Conservation (phyloP, 2,888 invertebrate genomes). For the Yponomeuta malinellus region DNA sequence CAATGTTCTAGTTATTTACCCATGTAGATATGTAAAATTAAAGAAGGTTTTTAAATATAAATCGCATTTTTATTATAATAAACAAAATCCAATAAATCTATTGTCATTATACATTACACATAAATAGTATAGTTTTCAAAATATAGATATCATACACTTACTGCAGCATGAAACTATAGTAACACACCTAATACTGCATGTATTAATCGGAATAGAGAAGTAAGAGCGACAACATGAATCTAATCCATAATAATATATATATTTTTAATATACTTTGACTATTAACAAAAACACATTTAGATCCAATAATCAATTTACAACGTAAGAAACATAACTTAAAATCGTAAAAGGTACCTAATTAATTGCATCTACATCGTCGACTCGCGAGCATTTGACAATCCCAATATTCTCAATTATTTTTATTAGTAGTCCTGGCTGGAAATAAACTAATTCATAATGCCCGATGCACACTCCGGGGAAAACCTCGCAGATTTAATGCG, state of each 20-base stretch:
- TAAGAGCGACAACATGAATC: not conserved
- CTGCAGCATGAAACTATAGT: conserved; percentile 6
- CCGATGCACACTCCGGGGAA: not conserved
- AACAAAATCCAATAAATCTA: not conserved
- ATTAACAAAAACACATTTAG: not conserved
- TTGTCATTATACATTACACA: conserved; percentile 11
- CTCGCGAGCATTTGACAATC: not conserved
- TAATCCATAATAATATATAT: not conserved
- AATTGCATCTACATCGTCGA: not conserved
- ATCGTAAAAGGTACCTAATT: not conserved
- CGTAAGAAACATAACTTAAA: not conserved
- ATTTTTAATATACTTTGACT: not conserved
- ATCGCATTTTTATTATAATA: not conserved
- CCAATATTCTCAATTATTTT: not conserved
- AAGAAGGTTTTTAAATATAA: not conserved
- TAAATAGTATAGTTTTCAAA: conserved; percentile 9
- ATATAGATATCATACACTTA: conserved; percentile 13
- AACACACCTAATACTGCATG: not conserved
- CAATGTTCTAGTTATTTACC: too few relatives aligned
- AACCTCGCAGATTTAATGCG: not conserved
- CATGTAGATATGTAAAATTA: not conserved
- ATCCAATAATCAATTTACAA: conserved; percentile 9
- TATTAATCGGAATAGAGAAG: not conserved
- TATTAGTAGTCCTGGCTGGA: not conserved
- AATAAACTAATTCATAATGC: not conserved